Evolutionary conservation across 2,888 invertebrate species (phyloP).

Genomic region (Drosophila borealis): DNA sequence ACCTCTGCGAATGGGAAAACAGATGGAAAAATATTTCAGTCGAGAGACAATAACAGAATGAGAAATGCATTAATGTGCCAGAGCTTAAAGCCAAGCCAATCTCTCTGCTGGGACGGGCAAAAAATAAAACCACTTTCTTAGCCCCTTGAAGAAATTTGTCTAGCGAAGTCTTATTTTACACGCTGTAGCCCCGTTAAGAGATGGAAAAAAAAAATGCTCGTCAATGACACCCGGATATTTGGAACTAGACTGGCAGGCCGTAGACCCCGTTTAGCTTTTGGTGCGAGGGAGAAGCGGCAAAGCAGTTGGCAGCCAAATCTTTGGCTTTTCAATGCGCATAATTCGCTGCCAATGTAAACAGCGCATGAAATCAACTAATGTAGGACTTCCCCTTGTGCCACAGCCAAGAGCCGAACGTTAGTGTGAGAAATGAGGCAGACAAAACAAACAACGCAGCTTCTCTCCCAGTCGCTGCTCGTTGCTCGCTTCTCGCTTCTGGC

Average conservation of each 20-base stretch:
- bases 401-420: conserved; percentile 24
- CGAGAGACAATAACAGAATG: conserved; percentile 29
- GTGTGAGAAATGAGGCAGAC: conserved; percentile 67
- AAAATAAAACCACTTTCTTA: conserved; percentile 18
- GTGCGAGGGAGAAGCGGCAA: not conserved
- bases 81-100: conserved; percentile 33
- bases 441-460: conserved; percentile 73
- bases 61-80: conserved; percentile 48
- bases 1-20: conserved; percentile 73
- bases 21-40: conserved; percentile 19
- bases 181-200: not conserved
- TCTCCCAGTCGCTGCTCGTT: conserved; percentile 29
- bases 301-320: conserved; percentile 66
- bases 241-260: conserved; percentile 24
- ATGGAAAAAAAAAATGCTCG: not conserved
- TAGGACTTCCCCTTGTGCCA: conserved; percentile 59
- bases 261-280: conserved; percentile 21
- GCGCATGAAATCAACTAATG: conserved; percentile 80
- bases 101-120: not conserved
- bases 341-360: conserved; percentile 80
- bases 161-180: conserved; percentile 27
- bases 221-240: conserved; percentile 28
- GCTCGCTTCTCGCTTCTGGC: conserved; percentile 2
- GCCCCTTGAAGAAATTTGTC: conserved; percentile 39
- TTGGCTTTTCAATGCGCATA: conserved; percentile 73